Conservation (phyloP, 2,113 vertebrate species). For the Boulengeromyrus knoepffleri region DNA sequence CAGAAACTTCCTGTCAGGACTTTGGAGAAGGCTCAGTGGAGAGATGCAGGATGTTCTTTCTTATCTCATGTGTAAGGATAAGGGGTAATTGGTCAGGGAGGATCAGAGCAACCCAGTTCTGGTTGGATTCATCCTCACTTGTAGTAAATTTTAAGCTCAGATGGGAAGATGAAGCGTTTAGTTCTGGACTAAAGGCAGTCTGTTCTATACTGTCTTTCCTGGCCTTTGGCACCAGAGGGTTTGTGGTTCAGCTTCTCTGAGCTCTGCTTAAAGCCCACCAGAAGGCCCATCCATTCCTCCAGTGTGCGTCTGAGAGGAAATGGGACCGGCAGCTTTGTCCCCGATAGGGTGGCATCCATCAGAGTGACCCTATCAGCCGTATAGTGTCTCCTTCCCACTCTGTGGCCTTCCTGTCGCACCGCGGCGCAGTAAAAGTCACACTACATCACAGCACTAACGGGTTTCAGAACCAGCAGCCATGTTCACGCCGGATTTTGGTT, state of each 20-base stretch:
- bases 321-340: not conserved
- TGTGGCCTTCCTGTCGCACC: not conserved
- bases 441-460: not conserved
- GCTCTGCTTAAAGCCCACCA: not conserved
- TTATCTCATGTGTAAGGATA: slow-evolving; percentile 14
- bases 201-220: not conserved
- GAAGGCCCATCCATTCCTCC: not conserved
- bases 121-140: not conserved
- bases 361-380: not conserved
- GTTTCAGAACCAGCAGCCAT: not conserved
- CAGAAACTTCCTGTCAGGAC: not conserved
- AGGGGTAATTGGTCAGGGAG: slow-evolving; percentile 13
- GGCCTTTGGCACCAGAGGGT: not conserved
- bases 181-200: not conserved
- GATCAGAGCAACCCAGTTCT: not conserved
- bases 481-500: not conserved
- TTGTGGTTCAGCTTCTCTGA: not conserved
- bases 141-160: not conserved
- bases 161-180: not conserved
- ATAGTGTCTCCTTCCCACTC: not conserved
- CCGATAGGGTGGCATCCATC: not conserved
- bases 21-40: not conserved
- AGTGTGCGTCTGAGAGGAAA: slow-evolving; percentile 6
- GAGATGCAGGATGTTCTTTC: not conserved
- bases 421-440: not conserved